These are phyloP conservation scores for Penaeus vannamei DNA, from an alignment of 1,140 invertebrate genomes.

Conservation along the genomic window DNA sequence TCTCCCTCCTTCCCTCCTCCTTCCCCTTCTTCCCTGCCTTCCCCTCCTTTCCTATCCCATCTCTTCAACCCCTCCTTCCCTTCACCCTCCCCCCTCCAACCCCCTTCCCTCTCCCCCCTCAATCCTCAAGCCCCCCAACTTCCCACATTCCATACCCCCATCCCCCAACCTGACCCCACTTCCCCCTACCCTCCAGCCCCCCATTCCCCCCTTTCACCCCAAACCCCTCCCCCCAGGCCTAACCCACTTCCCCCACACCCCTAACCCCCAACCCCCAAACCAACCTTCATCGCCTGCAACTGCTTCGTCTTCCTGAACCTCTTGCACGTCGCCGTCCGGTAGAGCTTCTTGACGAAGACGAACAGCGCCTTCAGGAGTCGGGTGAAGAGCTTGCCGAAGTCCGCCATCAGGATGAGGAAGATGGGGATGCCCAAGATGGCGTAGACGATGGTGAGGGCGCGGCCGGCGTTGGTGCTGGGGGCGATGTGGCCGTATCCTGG, in stretches of 20 bases:
- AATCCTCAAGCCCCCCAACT: neutral
- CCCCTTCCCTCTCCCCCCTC: neutral
- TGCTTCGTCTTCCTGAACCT: conserved; percentile 82
- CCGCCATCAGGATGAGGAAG: conserved; percentile 90
- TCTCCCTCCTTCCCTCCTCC: neutral
- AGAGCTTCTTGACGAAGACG: conserved; percentile 88
- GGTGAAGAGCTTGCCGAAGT: conserved; percentile 93
- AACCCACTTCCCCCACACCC: neutral
- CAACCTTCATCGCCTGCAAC: conserved; percentile 76
- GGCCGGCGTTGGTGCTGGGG: conserved; percentile 87
- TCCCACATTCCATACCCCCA: neutral
- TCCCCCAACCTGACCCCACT: no score
- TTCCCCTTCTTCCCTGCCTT: neutral
- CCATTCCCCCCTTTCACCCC: neutral
- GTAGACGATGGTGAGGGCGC: conserved; percentile 91
- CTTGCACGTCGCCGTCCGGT: conserved; percentile 88
- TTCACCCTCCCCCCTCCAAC: no score
- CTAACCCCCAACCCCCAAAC: neutral
- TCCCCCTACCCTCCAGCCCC: neutral
- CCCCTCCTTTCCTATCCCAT: neutral
- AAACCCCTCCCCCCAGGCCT: neutral
- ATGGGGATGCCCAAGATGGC: conserved; percentile 96
- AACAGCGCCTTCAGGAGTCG: conserved; percentile 94
- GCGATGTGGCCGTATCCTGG: conserved; percentile 95
- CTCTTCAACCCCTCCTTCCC: neutral